Conservation (phyloP, 2,113 vertebrate genomes). For the Microtus ochrogaster region DNA sequence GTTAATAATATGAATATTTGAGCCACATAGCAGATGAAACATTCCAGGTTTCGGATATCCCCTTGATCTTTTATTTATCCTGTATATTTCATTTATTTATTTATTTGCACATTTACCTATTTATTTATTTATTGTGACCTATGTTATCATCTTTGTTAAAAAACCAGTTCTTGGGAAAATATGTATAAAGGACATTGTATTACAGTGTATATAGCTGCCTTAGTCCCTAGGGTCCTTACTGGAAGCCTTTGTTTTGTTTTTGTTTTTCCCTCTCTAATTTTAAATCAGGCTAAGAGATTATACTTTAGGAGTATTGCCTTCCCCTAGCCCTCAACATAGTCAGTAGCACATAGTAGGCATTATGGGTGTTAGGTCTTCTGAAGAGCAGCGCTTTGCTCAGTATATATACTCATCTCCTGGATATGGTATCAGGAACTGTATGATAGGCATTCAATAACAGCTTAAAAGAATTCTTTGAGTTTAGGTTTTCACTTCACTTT, state of each 20-base stretch:
- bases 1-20: not conserved
- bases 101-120: not conserved
- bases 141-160: not conserved
- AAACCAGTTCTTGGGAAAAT: not conserved
- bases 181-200: not conserved
- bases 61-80: not conserved
- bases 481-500: slow-evolving; percentile 15
- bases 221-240: not conserved
- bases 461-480: slow-evolving; percentile 30
- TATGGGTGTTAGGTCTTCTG: not conserved
- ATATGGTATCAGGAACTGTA: not conserved
- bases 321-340: not conserved
- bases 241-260: not conserved
- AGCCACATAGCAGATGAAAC: not conserved
- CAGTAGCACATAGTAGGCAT: not conserved
- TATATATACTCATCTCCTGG: not conserved
- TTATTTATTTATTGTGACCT: not conserved
- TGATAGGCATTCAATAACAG: not conserved
- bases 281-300: not conserved
- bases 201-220: not conserved
- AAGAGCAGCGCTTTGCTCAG: not conserved
- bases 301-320: not conserved
- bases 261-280: slow-evolving; percentile 14
- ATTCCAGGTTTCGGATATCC: not conserved
- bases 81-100: not conserved